These are phyloP conservation scores for Bilobella aurantiaca DNA, from an alignment of 1,140 invertebrate species.

Conservation along the genomic window DNA sequence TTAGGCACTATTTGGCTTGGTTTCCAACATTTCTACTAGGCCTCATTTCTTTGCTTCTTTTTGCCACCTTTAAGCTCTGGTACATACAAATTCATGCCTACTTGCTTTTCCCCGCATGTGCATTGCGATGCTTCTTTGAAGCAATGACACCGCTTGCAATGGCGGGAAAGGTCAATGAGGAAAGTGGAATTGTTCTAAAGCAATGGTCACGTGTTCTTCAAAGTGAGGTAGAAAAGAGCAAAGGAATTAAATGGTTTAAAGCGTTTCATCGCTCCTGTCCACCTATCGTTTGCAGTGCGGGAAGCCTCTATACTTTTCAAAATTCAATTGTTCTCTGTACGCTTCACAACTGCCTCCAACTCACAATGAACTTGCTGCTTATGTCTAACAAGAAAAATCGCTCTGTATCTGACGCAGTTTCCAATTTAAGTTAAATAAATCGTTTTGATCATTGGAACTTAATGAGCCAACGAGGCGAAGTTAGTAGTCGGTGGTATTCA, in stretches of 20 bases:
- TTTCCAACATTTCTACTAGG: not conserved
- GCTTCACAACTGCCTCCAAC: slow-evolving; percentile 9
- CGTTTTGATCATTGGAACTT: no score
- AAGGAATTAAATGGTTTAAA: not conserved
- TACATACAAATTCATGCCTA: not conserved
- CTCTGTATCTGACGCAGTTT: no score
- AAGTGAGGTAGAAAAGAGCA: not conserved
- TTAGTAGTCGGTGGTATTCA: no score
- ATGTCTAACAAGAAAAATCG: no score
- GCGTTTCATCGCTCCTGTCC: not conserved
- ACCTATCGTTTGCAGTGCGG: slow-evolving; percentile 1
- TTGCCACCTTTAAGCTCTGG: not conserved
- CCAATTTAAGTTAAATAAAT: no score
- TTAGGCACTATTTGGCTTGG: not conserved
- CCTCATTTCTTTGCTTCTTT: not conserved
- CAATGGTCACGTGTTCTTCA: not conserved
- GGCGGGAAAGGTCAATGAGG: slow-evolving; percentile 5
- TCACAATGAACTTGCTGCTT: slow-evolving; percentile 11
- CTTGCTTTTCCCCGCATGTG: slow-evolving; percentile 6
- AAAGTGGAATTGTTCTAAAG: not conserved
- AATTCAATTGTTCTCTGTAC: slow-evolving; percentile 16
- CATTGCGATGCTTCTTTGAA: slow-evolving; percentile 5
- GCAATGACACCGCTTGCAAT: not conserved
- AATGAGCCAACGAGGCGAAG: no score
- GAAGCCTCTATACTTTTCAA: slow-evolving; percentile 13